A percentile compares a stretch with the other conserved stretches of the same genome.
Evolutionary conservation across 2,888 invertebrate genomes (phyloP).

Genomic region (Hemistola chrysoprasaria): DNA sequence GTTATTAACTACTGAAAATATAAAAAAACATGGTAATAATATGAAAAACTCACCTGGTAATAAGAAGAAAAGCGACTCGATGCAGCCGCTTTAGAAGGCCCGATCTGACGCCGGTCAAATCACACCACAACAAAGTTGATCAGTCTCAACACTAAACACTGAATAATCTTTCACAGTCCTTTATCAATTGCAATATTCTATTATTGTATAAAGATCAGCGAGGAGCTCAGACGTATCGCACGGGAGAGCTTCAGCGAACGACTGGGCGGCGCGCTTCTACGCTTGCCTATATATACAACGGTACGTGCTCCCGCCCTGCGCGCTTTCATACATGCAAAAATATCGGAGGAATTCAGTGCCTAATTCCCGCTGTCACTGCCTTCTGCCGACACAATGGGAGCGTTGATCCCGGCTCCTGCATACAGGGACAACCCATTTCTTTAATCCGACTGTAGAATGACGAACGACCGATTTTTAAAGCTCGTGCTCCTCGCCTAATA

Average conservation of each 20-base stretch:
- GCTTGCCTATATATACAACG: conserved; percentile 66
- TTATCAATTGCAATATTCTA: conserved; percentile 30
- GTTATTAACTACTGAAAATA: too few species aligned
- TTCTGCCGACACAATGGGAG: conserved; percentile 73
- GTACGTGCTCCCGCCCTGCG: conserved; percentile 58
- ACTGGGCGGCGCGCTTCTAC: conserved; percentile 70
- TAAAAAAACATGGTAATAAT: conserved; percentile 5
- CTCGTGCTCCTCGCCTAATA: conserved; percentile 39
- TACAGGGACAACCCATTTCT: conserved; percentile 62
- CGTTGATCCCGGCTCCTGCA: conserved; percentile 73
- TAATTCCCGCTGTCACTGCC: conserved; percentile 76
- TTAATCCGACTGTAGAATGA: conserved; percentile 37
- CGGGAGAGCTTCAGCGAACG: conserved; percentile 48
- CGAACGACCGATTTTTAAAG: conserved; percentile 45
- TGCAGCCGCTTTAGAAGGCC: conserved; percentile 12
- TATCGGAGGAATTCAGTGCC: conserved; percentile 74
- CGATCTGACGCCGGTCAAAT: conserved; percentile 30
- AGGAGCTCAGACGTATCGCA: conserved; percentile 41
- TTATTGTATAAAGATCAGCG: conserved; percentile 17
- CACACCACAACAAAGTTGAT: conserved; percentile 32
- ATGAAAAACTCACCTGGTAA: conserved; percentile 37
- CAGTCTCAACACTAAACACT: conserved; percentile 52
- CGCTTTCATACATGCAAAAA: conserved; percentile 70
- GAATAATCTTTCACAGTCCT: conserved; percentile 40
- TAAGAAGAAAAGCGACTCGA: conserved; percentile 13